Evolutionary conservation across 2,888 invertebrate genomes (phyloP).

Genomic region (Thereva nobilitata): DNA sequence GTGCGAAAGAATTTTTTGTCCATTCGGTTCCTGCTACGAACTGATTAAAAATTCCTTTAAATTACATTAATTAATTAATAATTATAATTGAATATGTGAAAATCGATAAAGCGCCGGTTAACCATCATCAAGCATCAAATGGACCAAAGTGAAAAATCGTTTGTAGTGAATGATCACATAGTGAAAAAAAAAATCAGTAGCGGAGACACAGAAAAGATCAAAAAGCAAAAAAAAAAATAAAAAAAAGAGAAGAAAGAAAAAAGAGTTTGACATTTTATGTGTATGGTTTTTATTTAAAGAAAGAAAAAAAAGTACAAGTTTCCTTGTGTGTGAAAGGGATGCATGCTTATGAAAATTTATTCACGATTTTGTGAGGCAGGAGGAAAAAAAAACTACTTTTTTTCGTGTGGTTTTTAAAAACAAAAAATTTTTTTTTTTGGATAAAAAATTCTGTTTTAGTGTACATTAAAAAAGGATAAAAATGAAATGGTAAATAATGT

Average conservation of each 20-base stretch:
- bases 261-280: conserved; percentile 30
- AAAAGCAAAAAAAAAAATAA: conserved; percentile 25
- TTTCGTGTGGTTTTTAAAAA: conserved; percentile 14
- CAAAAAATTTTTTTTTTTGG: conserved; percentile 1
- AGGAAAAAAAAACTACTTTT: conserved; percentile 4
- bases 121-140: conserved; percentile 1
- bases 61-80: conserved; percentile 10
- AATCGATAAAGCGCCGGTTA: conserved; percentile 4
- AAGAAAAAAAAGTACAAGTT: conserved; percentile 14
- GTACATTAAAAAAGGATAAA: neutral
- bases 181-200: conserved; percentile 21
- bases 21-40: conserved; percentile 12
- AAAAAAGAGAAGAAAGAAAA: conserved; percentile 23
- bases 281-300: neutral
- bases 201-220: conserved; percentile 14
- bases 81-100: conserved; percentile 8
- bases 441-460: neutral
- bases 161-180: conserved; percentile 26
- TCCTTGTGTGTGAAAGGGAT: conserved; percentile 26
- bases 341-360: conserved; percentile 16
- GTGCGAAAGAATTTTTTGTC: conserved; percentile 28
- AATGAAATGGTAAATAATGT: conserved; percentile 21
- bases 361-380: conserved; percentile 23
- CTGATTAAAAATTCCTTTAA: conserved; percentile 17
- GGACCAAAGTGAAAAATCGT: conserved; percentile 20